Evolutionary conservation across 2,888 invertebrate species (phyloP), one percentile per base, ranked within the genome.

Genomic region (Sarcophaga caerulescens): DNA sequence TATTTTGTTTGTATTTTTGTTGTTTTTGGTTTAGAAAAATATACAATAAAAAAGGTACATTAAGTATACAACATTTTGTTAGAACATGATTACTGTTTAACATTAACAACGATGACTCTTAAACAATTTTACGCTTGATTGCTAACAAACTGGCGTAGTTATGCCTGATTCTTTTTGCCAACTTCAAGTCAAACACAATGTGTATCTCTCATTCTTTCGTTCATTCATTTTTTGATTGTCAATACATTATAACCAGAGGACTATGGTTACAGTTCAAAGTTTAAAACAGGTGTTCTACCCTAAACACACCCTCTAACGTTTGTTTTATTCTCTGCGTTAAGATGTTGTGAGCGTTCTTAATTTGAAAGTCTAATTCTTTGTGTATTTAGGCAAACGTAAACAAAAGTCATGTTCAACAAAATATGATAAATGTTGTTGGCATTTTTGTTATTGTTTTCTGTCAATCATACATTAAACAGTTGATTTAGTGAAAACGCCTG

Each of bases 71-170:
- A 12, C 4, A 12, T 52, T 52, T 14, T 14, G 17, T 52, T 52
- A 4, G 52, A 17, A 52, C 35, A 52, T 71, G 77, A 80, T 83
- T 78, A 63, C 8, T 25, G 23, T 70, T 75, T 79, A 70, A 19
- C 47, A 71, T 35, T 25, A 57, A 83, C 47, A 71, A 57, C n/a
- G 21, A 65, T 60, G 79, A 70, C 60, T 69, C 44, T 76, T 76
- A 66, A 80, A 17, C 65, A 80, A 80, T 84, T 84, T 79, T 84
- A 71, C 70, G 19, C 75, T 47, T 80, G 65, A 84, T 80, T 80
- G 79, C 57, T 76, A 59, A 76, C 52, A 80, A 75, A 84, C 75
- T 66, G 25, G 35, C 23, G 11, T 35, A 47, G 65, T 21, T 45
- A 59, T 65, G 14, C 0, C 5, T 68, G 19, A 21, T 19, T 8